Conservation (phyloP, 2,888 invertebrate genomes). For the Lasioglossum villosulum region DNA sequence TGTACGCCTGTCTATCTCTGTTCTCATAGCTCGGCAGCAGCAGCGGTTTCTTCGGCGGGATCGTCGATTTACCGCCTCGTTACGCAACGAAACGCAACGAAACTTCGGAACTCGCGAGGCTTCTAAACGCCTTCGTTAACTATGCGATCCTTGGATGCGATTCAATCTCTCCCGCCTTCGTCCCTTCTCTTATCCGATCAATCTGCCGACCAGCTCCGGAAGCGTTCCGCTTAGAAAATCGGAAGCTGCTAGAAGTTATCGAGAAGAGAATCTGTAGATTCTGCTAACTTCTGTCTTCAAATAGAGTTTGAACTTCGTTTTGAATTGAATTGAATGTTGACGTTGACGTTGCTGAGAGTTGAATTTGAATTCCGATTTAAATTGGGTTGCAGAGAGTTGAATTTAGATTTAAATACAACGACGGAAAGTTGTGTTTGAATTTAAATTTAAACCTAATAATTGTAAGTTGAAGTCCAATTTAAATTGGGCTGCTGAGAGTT, state of each 20-base stretch:
- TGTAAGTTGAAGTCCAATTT: too few relatives aligned
- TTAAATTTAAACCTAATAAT: too few relatives aligned
- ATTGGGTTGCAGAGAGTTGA: too few relatives aligned
- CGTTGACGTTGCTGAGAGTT: too few relatives aligned
- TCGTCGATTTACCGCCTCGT: neutral
- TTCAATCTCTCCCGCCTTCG: neutral
- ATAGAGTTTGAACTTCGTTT: too few relatives aligned
- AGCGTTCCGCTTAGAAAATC: neutral
- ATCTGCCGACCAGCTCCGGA: neutral
- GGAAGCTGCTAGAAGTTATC: neutral
- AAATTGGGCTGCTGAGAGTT: too few relatives aligned
- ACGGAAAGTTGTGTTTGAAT: too few relatives aligned
- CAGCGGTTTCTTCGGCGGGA: neutral
- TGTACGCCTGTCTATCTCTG: neutral
- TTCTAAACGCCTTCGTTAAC: constrained; percentile 17
- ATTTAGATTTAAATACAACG: too few relatives aligned
- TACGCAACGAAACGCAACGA: constrained; percentile 1
- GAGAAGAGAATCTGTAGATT: too few relatives aligned
- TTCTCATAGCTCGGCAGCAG: neutral
- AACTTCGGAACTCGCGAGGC: constrained; percentile 4
- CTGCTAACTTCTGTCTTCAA: too few relatives aligned
- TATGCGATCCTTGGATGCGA: neutral
- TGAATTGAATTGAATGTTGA: too few relatives aligned
- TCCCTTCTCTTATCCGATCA: neutral
- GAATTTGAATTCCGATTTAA: too few relatives aligned